Evolutionary conservation across 2,113 vertebrate genomes (phyloP).

Genomic region (Gambusia affinis): DNA sequence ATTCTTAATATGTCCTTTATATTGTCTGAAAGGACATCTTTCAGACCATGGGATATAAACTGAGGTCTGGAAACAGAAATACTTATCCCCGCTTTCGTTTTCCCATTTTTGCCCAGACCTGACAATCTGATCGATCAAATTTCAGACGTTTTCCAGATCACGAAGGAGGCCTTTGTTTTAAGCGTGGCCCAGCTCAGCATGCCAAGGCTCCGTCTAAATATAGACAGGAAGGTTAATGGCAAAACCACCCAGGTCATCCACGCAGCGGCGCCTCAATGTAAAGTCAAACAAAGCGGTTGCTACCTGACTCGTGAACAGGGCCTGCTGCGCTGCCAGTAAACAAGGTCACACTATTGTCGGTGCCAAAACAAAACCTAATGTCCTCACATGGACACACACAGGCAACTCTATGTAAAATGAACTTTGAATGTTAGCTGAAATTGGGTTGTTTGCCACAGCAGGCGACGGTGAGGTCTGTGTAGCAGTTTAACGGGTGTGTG

Average conservation of each 20-base stretch:
- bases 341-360: conserved; percentile 74
- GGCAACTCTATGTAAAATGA: conserved; percentile 28
- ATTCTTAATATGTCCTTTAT: too few relatives aligned
- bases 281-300: conserved; percentile 40
- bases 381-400: conserved; percentile 9
- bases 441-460: conserved; percentile 71
- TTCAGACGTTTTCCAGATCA: not conserved
- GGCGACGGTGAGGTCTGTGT: conserved; percentile 68
- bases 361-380: conserved; percentile 51
- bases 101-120: not conserved
- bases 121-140: not conserved
- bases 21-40: too few relatives aligned
- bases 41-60: too few relatives aligned
- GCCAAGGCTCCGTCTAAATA: conserved; percentile 71
- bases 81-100: not conserved
- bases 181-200: conserved; percentile 62
- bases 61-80: not conserved
- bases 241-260: conserved; percentile 54
- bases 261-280: conserved; percentile 45
- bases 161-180: conserved; percentile 28
- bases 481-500: conserved; percentile 50
- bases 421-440: conserved; percentile 63
- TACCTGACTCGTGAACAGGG: conserved; percentile 57
- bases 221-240: conserved; percentile 81
- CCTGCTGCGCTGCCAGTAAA: conserved; percentile 69